Base-by-base conservation (phyloP, 2,113 vertebrate genomes). In the Sceloporus tristichus region DNA sequence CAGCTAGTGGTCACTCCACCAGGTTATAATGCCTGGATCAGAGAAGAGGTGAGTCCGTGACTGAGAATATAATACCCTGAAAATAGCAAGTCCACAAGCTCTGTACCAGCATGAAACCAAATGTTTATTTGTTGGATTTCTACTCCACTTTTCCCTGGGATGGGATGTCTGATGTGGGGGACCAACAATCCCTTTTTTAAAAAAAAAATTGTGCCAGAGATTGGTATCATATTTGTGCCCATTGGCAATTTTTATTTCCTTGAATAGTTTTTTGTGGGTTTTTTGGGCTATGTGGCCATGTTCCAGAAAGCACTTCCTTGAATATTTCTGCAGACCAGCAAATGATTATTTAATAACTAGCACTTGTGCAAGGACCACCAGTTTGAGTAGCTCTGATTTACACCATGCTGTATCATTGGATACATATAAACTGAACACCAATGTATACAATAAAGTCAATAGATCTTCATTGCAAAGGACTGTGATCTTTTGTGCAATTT, bases 1-100 rank as follows among this genome's bases (percentile, higher is more conserved):
- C 99, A 99, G 94, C 98, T 99, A 97, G 98, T 97, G 1, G 85
- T 99, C 92, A 98, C 96, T 21, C 98, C 99, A 0, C 98, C 98
- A 0, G 98, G 99, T 68, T 99, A 99, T 95, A 99, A 98, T 0
- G 99, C 98, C 0, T 99, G 99, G 99, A 98, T 98, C 92, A 96
- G 97, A 91, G 96, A 98, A 54, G 98, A 98, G 98, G 98, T 99
- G 91, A 98, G 98, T 92, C 48, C 3, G 27, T 40, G n/a, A 66
- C 13, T 70, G 66, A 66, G 23, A 53, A 62, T 62, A 62, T 62
- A 34, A n/a, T 18, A 65, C 10, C 19, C 14, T 29, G 25, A 75
- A 23, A 81, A 59, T 48, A 42, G 23, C 56, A 87, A 66, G 66
- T 82, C 40, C 18, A 81, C 59, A 86, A 23, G n/a, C 42, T 68